Base-by-base conservation (phyloP, 92 coral and sea anemone genomes). In the Porites evermanni region DNA sequence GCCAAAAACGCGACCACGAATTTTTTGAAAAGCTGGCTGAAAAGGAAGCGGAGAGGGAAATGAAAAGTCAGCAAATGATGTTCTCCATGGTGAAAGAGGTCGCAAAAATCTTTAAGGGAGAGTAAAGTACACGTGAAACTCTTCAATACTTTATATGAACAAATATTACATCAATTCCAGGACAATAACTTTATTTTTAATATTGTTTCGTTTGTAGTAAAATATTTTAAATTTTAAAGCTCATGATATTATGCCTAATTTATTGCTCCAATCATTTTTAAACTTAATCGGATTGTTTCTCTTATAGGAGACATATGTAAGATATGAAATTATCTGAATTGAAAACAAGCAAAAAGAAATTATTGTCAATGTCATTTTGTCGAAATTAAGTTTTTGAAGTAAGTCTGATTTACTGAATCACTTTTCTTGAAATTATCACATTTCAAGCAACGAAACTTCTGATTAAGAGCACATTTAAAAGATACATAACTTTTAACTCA, bases 31-130 rank as follows among this genome's bases (percentile, higher is more conserved):
- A 53, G 61, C 60, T 88, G 69, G 61, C 92, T 5, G 88, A 88
- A 54, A 75, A 29, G 77, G 88, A 88, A 23, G 88, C 21, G n/a
- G 84, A 88, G 75, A 56, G 91, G 11, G 91, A 88, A 54, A 16
- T 58, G 17, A 81, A 88, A 66, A 82, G 79, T 51, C 73, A 77
- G 63, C 72, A 82, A 67, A 52, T 75, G 81, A 88, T 88, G 86
- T 53, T 76, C 7, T 60, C 71, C 59, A 77, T 67, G 75, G 82
- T 88, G 8, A 82, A 64, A 53, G 88, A 83, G 24, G 61, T 88
- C 0, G 88, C 86, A 54, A 79, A 76, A 60, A 74, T 74, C 8
- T 67, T 88, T 56, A 88, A 75, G 61, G 81, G 79, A 7, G 83
- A 69, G 16, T 26, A 26, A 26, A 26, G 29, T 26, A 26, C 29